Evolutionary conservation across 2,888 invertebrate genomes (phyloP), one percentile per base, ranked within the genome.

Genomic region (Cataglyphis albicans): DNA sequence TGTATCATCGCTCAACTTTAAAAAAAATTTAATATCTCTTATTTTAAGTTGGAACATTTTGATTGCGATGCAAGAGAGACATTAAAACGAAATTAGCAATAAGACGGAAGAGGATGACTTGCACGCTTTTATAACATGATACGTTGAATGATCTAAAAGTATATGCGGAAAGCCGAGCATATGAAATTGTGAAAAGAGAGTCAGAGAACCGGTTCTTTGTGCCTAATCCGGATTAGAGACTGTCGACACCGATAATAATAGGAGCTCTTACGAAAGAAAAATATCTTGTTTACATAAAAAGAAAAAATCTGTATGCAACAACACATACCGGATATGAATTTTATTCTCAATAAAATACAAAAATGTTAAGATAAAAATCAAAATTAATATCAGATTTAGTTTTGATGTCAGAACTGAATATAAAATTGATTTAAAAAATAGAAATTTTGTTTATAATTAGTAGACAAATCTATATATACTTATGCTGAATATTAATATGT

Each of bases 121-220:
- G 38, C 5, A 25, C 68, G 78, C 59, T 84, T 81, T 75, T 80
- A 65, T 63, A 75, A 6, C 12, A 21, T n/a, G 35, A 25, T 68
- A 78, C 59, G 65, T 57, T 21, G 59, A 1, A 1, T 6, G 63
- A 78, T 73, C 83, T 83, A 82, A 84, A 87, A 86, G 68, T 84
- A 85, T 52, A 52, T 78, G 78, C 67, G 55, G 75, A 82, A 57
- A 61, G 82, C 64, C 9, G 21, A 25, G 48, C 32, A 55, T 55
- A 55, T 55, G 15, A 15, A 52, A 38, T 65, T 29, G 44, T 41
- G 32, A 78, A 83, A 83, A 82, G 81, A 84, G 72, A 83, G 63
- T 81, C 1, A 57, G 64, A 67, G 81, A 87, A 89, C 84, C 81
- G 81, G 75, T 85, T 86, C 52, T 64, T 76, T 57, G 21, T 65